Percentiles rank a stretch among this genome's conserved stretches.
phyloP scores from a whole-genome alignment of 2,113 vertebrate species.

The Myrmecophaga tridactyla region DNA sequence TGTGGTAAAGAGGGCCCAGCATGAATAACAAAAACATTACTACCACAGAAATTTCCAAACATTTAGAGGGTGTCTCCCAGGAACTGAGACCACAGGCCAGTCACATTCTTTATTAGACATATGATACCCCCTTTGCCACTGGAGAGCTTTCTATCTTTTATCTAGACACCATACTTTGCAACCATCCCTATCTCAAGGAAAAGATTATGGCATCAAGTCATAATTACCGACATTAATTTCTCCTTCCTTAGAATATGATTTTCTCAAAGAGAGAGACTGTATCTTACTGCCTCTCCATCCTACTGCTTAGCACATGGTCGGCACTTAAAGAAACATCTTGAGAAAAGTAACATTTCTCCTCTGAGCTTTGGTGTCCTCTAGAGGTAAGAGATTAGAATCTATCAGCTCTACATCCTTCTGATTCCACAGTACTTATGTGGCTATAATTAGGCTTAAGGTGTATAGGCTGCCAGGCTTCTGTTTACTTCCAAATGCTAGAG shows the following conservation, averaged over 20 bases:
- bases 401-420: neutral
- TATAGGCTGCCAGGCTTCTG: neutral
- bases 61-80: too few relatives aligned
- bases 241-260: neutral
- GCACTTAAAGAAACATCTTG: neutral
- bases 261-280: neutral
- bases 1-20: too few relatives aligned
- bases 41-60: too few relatives aligned
- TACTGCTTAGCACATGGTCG: neutral
- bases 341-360: neutral
- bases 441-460: neutral
- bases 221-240: neutral
- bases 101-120: too few relatives aligned
- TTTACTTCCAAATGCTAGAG: neutral
- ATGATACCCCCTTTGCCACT: neutral
- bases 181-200: slow-evolving; percentile 5
- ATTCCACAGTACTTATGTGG: neutral
- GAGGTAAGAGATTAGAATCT: neutral
- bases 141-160: neutral
- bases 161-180: neutral
- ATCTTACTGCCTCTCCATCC: neutral
- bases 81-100: too few relatives aligned
- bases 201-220: neutral
- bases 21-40: too few relatives aligned
- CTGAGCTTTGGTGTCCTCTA: neutral